Evolutionary conservation across 2,797 vertebrate species (phyloP), one percentile per base, ranked within the genome.

Genomic region (Tadarida brasiliensis): DNA sequence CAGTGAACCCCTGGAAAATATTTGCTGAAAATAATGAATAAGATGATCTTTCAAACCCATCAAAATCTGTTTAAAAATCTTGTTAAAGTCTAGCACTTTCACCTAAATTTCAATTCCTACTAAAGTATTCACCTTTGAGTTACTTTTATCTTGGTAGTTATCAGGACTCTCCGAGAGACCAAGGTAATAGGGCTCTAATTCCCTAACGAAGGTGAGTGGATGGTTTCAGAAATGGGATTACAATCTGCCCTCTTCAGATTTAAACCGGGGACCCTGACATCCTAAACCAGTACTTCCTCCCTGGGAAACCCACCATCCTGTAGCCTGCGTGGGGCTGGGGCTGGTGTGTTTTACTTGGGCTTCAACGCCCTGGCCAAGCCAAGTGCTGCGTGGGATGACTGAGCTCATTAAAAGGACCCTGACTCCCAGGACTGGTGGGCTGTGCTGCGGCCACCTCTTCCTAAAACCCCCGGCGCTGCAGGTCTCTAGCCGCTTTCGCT

Each of bases 251-350:
- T 84, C 12, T 68, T 39, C 51, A 76, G 51, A n/a, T 26, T 24
- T 68, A 7, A 57, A 12, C 24, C 2, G 5, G 3, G 4, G 2
- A 12, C 5, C 56, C 49, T 71, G 7, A 78, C 16, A 76, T 44
- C 67, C 51, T 3, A 33, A 39, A 54, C 11, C 54, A 30, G 0
- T 30, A 26, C 22, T 12, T 47, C 26, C 51, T 47, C 14, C 20
- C 63, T 44, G 56, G 39, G 8, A 51, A 19, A 54, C 0, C 0
- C 12, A 22, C 11, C 5, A 2, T 3, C 7, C 0, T 1, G 2
- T 9, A 54, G 26, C 30, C 20, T 10, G 51, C 35, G 49, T 1
- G 9, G 4, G 39, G 59, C 9, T 8, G 1, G 16, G 7, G 17
- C n/a, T 39, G 8, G 20, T 22, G 2, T 33, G 56, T 35, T 80